Evolutionary conservation across 2,113 vertebrate genomes (phyloP).

Genomic region (Sinocyclocheilus anshuiensis): DNA sequence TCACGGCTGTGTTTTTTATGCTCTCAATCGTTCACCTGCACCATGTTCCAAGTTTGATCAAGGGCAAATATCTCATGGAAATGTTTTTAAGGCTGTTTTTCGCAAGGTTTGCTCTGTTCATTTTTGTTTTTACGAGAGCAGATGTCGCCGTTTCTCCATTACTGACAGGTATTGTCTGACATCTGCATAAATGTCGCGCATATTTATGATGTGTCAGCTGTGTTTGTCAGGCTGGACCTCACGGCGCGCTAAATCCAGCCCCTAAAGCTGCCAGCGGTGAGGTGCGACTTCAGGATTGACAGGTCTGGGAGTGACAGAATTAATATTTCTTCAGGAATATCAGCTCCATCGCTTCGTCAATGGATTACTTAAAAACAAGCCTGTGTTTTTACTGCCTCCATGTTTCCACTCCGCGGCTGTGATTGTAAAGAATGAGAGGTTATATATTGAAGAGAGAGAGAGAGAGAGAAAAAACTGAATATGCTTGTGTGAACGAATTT

Average conservation of each 20-base stretch:
- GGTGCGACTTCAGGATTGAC: constrained; percentile 43
- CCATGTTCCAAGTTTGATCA: not conserved
- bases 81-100: not conserved
- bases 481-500: not conserved
- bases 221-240: constrained; percentile 79
- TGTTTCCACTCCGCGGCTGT: not conserved
- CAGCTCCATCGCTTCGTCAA: constrained; percentile 10
- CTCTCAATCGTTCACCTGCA: not conserved
- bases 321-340: constrained; percentile 55
- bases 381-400: constrained; percentile 39
- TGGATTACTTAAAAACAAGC: constrained; percentile 35
- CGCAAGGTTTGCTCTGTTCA: not conserved
- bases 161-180: constrained; percentile 81
- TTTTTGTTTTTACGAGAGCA: constrained; percentile 78
- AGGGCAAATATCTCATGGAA: not conserved
- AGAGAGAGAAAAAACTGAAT: too few relatives aligned
- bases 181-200: constrained; percentile 79
- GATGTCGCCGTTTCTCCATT: constrained; percentile 33
- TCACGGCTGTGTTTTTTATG: not conserved
- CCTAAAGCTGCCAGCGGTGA: constrained; percentile 72
- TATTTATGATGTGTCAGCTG: constrained; percentile 88
- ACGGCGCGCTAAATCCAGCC: constrained; percentile 79
- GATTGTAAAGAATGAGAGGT: not conserved
- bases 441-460: not conserved
- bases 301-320: constrained; percentile 50